Conservation (phyloP, 2,888 invertebrate genomes). For the Volucella inflata region DNA sequence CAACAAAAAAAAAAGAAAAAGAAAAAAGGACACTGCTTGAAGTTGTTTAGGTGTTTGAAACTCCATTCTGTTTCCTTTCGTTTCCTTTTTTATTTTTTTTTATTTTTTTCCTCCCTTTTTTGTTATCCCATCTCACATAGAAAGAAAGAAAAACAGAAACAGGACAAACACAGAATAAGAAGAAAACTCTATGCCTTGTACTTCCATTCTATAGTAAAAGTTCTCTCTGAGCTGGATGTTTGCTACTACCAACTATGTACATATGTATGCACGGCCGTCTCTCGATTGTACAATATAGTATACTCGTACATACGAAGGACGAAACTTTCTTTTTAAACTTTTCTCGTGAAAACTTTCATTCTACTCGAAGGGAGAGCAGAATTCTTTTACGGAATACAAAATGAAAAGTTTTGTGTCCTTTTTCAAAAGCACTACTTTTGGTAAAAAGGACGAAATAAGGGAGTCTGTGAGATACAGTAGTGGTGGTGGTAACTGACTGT, state of each 20-base stretch:
- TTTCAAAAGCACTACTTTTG: slow-evolving; percentile 62
- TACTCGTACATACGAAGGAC: slow-evolving; percentile 32
- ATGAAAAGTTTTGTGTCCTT: slow-evolving; percentile 60
- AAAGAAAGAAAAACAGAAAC: slow-evolving; percentile 25
- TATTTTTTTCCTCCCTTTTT: background rate
- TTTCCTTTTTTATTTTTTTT: slow-evolving; percentile 3
- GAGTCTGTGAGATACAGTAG: slow-evolving; percentile 38
- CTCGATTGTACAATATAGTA: slow-evolving; percentile 14
- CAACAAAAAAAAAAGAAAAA: no score
- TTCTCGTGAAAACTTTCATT: slow-evolving; percentile 52
- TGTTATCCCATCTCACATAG: background rate
- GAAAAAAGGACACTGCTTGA: slow-evolving; percentile 64
- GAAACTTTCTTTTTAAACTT: slow-evolving; percentile 62
- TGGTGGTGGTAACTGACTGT: slow-evolving; percentile 13
- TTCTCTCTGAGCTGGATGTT: slow-evolving; percentile 37
- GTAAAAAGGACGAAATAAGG: slow-evolving; percentile 6
- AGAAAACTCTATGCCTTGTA: slow-evolving; percentile 42
- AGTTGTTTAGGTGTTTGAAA: slow-evolving; percentile 69
- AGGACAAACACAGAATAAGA: slow-evolving; percentile 36
- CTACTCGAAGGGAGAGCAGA: slow-evolving; percentile 13
- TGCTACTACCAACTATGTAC: slow-evolving; percentile 22
- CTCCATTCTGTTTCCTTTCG: slow-evolving; percentile 10
- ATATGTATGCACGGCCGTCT: slow-evolving; percentile 12
- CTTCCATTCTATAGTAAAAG: slow-evolving; percentile 37
- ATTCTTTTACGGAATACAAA: slow-evolving; percentile 52